Evolutionary conservation across 2,888 invertebrate species (phyloP).

Genomic region (Epistrophe eligans): DNA sequence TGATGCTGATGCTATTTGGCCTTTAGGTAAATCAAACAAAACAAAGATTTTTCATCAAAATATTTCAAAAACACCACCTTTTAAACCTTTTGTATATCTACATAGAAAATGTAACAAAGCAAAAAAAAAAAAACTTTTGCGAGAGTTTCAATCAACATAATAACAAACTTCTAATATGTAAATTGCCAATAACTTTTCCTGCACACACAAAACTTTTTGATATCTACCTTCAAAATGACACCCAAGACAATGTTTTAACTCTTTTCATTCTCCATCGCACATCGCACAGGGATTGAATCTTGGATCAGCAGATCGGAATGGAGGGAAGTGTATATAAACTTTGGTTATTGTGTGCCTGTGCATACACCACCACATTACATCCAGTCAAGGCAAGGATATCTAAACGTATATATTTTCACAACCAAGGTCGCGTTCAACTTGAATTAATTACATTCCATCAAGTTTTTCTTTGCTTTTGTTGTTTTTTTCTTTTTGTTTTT

Average conservation of each 20-base stretch:
- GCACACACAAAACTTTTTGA: slow-evolving; percentile 26
- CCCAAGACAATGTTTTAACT: slow-evolving; percentile 26
- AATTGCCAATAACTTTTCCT: slow-evolving; percentile 38
- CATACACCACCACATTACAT: neutral
- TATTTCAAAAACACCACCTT: too few species aligned
- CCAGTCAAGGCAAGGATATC: slow-evolving; percentile 13
- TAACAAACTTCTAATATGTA: slow-evolving; percentile 24
- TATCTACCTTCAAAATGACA: slow-evolving; percentile 23
- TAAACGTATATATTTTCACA: neutral
- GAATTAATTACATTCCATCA: slow-evolving; percentile 62
- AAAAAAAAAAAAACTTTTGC: neutral
- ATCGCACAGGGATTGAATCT: neutral
- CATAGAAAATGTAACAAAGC: too few species aligned
- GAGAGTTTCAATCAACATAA: slow-evolving; percentile 17
- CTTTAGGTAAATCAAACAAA: too few species aligned
- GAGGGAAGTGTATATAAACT: neutral
- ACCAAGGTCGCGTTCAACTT: slow-evolving; percentile 61
- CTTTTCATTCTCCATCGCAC: neutral
- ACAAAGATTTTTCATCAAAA: too few species aligned
- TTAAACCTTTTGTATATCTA: neutral
- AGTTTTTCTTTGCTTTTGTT: slow-evolving; percentile 3
- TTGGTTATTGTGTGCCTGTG: slow-evolving; percentile 2
- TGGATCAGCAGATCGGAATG: too few species aligned
- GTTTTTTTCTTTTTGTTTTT: neutral
- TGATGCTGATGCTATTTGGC: too few species aligned